Percentiles rank a stretch among this genome's conserved stretches.
Conservation (phyloP, 2,797 vertebrate genomes). For the Crax fasciolata region DNA sequence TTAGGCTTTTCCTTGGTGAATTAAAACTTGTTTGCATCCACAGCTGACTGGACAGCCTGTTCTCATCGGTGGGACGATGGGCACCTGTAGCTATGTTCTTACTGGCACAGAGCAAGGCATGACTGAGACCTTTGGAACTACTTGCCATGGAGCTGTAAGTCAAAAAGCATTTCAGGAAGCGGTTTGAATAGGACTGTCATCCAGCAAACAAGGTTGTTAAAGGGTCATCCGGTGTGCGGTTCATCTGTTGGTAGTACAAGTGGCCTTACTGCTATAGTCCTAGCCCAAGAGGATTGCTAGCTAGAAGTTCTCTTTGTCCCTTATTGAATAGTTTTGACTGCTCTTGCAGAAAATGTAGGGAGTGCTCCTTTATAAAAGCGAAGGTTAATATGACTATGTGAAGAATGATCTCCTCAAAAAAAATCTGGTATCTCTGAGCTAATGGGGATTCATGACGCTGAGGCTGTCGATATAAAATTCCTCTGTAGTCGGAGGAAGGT, state of each 20-base stretch:
- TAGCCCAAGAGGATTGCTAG: neutral
- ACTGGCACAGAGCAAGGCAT: constrained; percentile 98
- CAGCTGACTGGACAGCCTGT: constrained; percentile 98
- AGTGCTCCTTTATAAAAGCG: neutral
- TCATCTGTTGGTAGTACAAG: neutral
- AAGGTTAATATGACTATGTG: neutral
- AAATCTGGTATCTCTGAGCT: neutral
- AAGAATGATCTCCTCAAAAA: neutral
- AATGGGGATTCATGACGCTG: neutral
- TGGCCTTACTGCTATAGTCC: neutral
- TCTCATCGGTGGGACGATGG: constrained; percentile 98
- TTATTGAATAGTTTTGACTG: neutral
- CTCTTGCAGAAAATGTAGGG: neutral
- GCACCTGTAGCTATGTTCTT: constrained; percentile 97
- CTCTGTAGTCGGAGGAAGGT: neutral
- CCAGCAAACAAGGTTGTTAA: neutral
- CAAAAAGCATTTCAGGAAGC: neutral
- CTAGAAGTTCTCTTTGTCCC: neutral
- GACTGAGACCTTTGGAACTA: constrained; percentile 98
- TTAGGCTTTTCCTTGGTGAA: neutral
- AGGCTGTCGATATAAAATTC: neutral
- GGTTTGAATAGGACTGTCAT: neutral
- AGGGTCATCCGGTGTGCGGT: neutral
- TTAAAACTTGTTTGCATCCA: constrained; percentile 1
- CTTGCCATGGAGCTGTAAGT: constrained; percentile 97